These are phyloP conservation scores for Sciaenops ocellatus DNA, from an alignment of 2,797 vertebrate species.

Conservation along the genomic window DNA sequence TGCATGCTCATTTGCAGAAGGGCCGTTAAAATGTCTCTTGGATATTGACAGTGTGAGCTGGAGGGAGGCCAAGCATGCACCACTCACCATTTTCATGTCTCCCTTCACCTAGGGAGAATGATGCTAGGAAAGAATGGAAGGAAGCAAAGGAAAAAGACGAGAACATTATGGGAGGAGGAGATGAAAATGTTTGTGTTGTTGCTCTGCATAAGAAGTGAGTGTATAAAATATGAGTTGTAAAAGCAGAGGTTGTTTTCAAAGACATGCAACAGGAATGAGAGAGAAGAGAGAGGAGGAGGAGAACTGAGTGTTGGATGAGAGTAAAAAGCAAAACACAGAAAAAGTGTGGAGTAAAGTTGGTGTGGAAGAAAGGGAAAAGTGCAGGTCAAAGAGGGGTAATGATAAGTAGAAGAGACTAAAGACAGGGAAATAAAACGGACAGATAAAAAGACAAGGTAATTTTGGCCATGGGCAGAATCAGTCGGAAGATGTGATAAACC, in stretches of 20 bases:
- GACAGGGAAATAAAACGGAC: background rate
- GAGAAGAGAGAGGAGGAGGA: constrained; percentile 1
- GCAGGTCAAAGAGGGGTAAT: background rate
- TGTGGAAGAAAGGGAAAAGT: background rate
- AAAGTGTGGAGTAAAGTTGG: background rate
- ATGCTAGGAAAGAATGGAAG: constrained; percentile 15
- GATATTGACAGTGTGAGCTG: constrained; percentile 61
- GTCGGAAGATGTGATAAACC: constrained; percentile 3
- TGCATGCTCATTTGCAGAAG: background rate
- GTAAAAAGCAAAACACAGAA: background rate
- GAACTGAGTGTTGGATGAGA: background rate
- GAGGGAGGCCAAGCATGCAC: constrained; percentile 52
- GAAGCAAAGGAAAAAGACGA: background rate
- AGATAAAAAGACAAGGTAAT: background rate
- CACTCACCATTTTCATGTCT: constrained; percentile 37
- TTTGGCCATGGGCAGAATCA: constrained; percentile 4
- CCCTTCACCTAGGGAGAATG: constrained; percentile 26
- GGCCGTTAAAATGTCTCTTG: constrained; percentile 53
- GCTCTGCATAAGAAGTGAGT: constrained; percentile 52
- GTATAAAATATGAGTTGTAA: constrained; percentile 73
- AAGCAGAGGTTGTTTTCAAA: constrained; percentile 49
- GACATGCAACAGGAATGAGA: background rate
- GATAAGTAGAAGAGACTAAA: background rate
- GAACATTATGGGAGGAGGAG: constrained; percentile 8
- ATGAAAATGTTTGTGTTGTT: constrained; percentile 50